Base-by-base conservation (phyloP, 2,797 vertebrate species). In the Peromyscus attwateri region DNA sequence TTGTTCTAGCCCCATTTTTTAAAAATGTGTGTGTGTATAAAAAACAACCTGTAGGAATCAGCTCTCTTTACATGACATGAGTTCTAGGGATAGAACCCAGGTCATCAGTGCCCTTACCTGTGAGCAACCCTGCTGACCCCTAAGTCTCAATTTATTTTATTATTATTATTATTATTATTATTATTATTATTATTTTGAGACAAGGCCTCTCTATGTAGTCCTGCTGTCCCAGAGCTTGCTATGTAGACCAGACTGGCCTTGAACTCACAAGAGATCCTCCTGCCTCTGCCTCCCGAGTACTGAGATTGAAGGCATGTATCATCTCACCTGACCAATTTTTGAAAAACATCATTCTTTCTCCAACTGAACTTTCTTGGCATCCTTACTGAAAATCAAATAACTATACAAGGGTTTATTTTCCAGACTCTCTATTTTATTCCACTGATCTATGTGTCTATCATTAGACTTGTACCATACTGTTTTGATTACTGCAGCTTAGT, bases 311-410 rank as follows among this genome's bases (percentile, higher is more conserved):
- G 27, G 27, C 34, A 43, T 19, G 4, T 46, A 84, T 66, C 40
- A 66, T 29, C 16, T 34, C 9, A 14, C 6, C 84, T 87, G 23
- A 6, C 57, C 71, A 79, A 92, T 37, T 66, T 89, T 75, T 62
- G 88, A 91, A 91, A 87, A 76, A 29, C 75, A 70, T 10, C 71
- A 43, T 52, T 87, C 40, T 71, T 92, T 80, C 7, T 3, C 55
- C 23, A 60, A 89, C 0, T 52, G 13, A 87, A 80, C 4, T 90
- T 14, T 88, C 52, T 37, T 64, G 55, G 34, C 31, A 87, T 57
- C 49, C 17, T 92, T 75, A 52, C 40, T 91, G 46, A 93, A 95
- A 97, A 96, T 27, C 62, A 89, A 43, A 13, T 85, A 79, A 85
- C 64, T 68, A 49, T 57, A 40, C 43, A 66, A 83, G 23, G 40